Percentiles rank a stretch among this genome's conserved stretches.
Evolutionary conservation across 1,140 invertebrate species (phyloP).

Genomic region (Andrena cerasifolii): DNA sequence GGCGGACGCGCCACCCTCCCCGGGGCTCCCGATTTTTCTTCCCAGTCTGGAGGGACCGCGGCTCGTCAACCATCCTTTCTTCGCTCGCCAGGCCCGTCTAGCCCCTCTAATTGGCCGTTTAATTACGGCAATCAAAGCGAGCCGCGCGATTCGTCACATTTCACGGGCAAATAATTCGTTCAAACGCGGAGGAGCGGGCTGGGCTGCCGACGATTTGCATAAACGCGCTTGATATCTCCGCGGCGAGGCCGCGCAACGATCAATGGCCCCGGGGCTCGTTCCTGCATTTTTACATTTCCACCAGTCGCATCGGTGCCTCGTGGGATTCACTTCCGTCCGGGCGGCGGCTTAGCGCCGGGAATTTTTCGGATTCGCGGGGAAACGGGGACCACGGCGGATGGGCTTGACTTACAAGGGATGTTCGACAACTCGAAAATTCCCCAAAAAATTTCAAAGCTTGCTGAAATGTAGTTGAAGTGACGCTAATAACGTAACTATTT

Average conservation of each 20-base stretch:
- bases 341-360: not conserved
- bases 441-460: too few relatives aligned
- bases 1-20: conserved; percentile 7
- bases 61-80: conserved; percentile 18
- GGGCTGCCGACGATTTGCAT: conserved; percentile 19
- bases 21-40: not conserved
- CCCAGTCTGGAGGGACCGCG: too few relatives aligned
- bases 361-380: conserved; percentile 11
- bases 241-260: conserved; percentile 4
- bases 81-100: not conserved
- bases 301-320: not conserved
- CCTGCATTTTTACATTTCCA: conserved; percentile 39
- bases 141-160: conserved; percentile 57
- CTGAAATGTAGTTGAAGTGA: too few relatives aligned
- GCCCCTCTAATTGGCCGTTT: conserved; percentile 64
- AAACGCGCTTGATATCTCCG: conserved; percentile 25
- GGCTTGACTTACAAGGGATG: too few relatives aligned
- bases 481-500: too few relatives aligned
- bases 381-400: too few relatives aligned
- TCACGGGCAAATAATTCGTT: conserved; percentile 45
- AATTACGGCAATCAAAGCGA: conserved; percentile 60
- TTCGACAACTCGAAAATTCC: too few relatives aligned
- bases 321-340: not conserved
- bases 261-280: conserved; percentile 2
- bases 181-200: not conserved